Evolutionary conservation across 2,113 vertebrate genomes (phyloP).

Genomic region (Microcebus jonahi): DNA sequence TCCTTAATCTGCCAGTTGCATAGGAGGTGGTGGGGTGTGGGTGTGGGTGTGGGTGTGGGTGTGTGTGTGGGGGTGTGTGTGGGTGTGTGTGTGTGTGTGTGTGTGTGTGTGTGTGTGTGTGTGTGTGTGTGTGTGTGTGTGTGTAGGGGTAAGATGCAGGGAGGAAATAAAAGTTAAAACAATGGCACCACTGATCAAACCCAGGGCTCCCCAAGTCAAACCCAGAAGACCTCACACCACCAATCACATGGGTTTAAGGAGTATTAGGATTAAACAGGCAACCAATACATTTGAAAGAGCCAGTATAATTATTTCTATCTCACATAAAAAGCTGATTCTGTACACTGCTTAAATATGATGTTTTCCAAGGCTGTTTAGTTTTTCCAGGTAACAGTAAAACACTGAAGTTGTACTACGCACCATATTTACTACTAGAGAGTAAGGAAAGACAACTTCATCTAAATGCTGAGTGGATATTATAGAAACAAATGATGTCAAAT

Average conservation of each 20-base stretch:
- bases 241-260: background rate
- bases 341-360: background rate
- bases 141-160: background rate
- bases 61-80: background rate
- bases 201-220: background rate
- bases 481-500: background rate
- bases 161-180: background rate
- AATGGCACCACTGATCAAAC: fast-evolving
- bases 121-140: no score
- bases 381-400: background rate
- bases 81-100: background rate
- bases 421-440: background rate
- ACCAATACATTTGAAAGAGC: background rate
- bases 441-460: background rate
- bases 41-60: no score
- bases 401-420: background rate
- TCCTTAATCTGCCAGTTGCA: background rate
- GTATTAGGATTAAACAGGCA: background rate
- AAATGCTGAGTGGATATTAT: background rate
- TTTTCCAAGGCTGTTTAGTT: background rate
- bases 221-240: background rate
- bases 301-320: background rate
- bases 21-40: background rate
- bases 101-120: no score
- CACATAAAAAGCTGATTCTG: background rate